phyloP scores from a whole-genome alignment of 1,140 invertebrate genomes.

The Drusus annulatus region DNA sequence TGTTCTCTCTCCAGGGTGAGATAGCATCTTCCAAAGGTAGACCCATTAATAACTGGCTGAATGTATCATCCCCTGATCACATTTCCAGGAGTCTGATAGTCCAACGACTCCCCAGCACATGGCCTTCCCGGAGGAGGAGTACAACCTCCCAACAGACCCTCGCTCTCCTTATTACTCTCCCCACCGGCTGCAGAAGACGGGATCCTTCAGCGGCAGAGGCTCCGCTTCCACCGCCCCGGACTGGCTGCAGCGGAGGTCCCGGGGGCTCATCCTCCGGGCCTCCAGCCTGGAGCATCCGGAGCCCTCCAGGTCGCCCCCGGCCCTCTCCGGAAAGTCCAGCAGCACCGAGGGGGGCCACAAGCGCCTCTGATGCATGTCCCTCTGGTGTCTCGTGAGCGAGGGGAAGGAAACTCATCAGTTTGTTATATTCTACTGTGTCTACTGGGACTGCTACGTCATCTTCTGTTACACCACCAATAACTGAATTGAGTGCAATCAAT shows the following conservation, averaged over 20 bases:
- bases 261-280: slow-evolving; percentile 67
- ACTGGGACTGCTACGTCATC: slow-evolving; percentile 17
- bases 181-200: slow-evolving; percentile 65
- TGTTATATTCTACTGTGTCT: slow-evolving; percentile 27
- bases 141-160: slow-evolving; percentile 57
- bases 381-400: slow-evolving; percentile 25
- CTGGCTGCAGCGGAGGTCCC: slow-evolving; percentile 61
- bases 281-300: slow-evolving; percentile 67
- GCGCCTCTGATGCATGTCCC: slow-evolving; percentile 51
- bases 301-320: slow-evolving; percentile 48
- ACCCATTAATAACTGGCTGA: background rate
- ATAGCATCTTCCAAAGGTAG: too few species aligned
- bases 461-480: background rate
- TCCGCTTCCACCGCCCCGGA: slow-evolving; percentile 49
- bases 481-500: too few species aligned
- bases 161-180: slow-evolving; percentile 65
- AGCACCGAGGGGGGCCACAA: slow-evolving; percentile 51
- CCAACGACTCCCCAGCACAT: slow-evolving; percentile 49
- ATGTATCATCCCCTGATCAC: background rate
- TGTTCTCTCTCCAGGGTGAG: too few species aligned
- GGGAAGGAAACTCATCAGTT: background rate
- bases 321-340: slow-evolving; percentile 51
- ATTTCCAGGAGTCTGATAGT: slow-evolving; percentile 55
- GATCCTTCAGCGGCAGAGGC: slow-evolving; percentile 43
- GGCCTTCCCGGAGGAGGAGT: slow-evolving; percentile 38